A percentile compares a stretch with the other conserved stretches of the same genome.
Evolutionary conservation across 2,797 vertebrate genomes (phyloP).

Genomic region (Micropoecilia bifurca): DNA sequence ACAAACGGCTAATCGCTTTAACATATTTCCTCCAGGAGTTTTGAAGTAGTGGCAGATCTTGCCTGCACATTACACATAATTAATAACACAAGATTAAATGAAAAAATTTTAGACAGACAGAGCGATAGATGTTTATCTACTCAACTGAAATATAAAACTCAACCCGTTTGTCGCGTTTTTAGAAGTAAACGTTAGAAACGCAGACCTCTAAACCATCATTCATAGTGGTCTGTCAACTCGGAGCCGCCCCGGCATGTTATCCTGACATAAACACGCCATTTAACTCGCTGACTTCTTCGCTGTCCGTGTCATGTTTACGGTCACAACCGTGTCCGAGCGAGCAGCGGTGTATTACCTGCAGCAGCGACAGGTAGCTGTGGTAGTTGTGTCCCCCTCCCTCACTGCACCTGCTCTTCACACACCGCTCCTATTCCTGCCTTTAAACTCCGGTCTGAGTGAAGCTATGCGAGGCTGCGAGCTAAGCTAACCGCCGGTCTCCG

Average conservation of each 20-base stretch:
- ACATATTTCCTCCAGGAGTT: neutral
- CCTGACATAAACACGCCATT: constrained; percentile 3
- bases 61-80: neutral
- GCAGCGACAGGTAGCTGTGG: constrained; percentile 66
- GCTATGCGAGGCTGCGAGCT: constrained; percentile 11
- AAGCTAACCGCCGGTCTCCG: constrained; percentile 9
- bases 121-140: neutral
- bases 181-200: neutral
- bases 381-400: neutral
- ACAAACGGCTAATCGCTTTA: neutral
- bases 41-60: neutral
- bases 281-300: too few relatives aligned
- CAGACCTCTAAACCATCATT: neutral
- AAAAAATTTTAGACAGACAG: neutral
- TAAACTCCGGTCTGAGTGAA: constrained; percentile 25
- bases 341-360: constrained; percentile 70
- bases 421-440: constrained; percentile 28
- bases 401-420: constrained; percentile 2
- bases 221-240: neutral
- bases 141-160: neutral
- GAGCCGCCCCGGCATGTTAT: constrained; percentile 6
- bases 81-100: neutral
- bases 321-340: constrained; percentile 18
- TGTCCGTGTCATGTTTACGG: neutral
- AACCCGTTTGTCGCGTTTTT: neutral